phyloP scores from a whole-genome alignment of 2,113 vertebrate species.

The Hemibagrus wyckioides region DNA sequence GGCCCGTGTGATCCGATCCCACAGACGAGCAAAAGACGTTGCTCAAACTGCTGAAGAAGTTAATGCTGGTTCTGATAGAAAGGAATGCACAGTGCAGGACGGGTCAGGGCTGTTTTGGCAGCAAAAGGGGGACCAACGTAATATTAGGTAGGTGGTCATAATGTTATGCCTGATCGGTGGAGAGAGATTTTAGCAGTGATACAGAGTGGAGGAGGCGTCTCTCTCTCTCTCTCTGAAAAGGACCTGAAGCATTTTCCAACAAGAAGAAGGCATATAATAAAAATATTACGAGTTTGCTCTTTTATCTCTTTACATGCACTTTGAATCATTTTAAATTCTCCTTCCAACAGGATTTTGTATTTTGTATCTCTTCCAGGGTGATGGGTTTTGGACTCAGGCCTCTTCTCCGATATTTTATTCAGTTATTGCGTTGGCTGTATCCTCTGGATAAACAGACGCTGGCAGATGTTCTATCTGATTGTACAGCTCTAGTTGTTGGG shows the following conservation, averaged over 20 bases:
- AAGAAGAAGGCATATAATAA: not conserved
- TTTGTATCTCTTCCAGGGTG: not conserved
- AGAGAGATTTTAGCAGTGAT: not conserved
- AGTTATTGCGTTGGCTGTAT: not conserved
- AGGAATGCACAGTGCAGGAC: no score
- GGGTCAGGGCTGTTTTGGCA: no score
- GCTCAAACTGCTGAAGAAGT: no score
- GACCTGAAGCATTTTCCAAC: not conserved
- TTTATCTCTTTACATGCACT: not conserved
- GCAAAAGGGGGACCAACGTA: no score
- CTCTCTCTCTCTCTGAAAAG: not conserved
- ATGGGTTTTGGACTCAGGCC: not conserved
- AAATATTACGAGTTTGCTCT: not conserved
- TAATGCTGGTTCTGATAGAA: no score
- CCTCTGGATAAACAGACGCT: not conserved
- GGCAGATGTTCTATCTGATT: not conserved
- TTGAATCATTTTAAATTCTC: not conserved
- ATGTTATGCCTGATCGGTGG: no score
- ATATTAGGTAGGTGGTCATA: no score
- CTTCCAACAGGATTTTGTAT: not conserved
- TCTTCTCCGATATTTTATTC: not conserved
- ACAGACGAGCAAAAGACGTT: no score
- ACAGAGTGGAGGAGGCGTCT: not conserved
- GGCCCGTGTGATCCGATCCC: no score
- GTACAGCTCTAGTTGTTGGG: not conserved